Conservation (phyloP, 1,140 invertebrate genomes). For the Ooceraea biroi region DNA sequence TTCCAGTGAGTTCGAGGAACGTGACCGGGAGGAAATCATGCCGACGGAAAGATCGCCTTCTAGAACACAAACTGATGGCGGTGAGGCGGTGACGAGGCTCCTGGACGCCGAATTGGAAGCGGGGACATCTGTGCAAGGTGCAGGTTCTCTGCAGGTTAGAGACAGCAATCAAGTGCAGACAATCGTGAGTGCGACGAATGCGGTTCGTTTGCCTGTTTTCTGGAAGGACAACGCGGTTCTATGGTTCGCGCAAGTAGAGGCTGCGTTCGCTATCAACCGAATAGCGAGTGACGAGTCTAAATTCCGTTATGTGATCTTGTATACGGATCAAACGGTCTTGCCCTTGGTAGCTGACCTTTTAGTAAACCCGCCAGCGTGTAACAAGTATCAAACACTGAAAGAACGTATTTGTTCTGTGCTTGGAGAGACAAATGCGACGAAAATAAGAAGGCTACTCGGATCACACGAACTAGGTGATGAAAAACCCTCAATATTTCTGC, state of each 20-base stretch:
- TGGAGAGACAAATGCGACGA: background rate
- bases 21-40: no score
- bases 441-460: background rate
- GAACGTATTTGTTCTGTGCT: background rate
- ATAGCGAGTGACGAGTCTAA: background rate
- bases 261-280: background rate
- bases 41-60: no score
- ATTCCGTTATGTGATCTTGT: background rate
- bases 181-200: no score
- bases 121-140: no score
- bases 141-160: no score
- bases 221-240: background rate
- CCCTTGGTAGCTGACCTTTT: background rate
- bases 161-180: no score
- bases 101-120: no score
- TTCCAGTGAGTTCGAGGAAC: no score
- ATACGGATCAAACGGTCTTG: background rate
- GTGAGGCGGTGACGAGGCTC: no score
- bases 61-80: no score
- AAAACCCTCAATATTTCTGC: background rate
- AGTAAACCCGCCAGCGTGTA: background rate
- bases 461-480: background rate
- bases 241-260: constrained; percentile 4
- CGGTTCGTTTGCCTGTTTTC: constrained; percentile 31
- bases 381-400: background rate